These are phyloP conservation scores for Epirrhoe tristata DNA, from an alignment of 2,888 invertebrate genomes.

Conservation along the genomic window DNA sequence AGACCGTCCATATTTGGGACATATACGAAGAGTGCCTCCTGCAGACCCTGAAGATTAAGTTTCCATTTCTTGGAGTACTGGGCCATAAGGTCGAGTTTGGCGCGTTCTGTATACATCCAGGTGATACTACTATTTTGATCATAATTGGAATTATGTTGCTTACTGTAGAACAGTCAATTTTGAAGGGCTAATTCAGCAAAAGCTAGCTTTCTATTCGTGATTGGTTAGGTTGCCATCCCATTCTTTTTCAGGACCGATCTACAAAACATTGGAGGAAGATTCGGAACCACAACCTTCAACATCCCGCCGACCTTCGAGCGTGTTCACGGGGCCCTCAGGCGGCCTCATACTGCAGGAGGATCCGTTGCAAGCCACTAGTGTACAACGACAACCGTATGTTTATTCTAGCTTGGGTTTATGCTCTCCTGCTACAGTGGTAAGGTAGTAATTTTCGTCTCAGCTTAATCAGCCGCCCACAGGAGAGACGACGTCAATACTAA, in stretches of 20 bases:
- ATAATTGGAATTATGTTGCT: too few relatives aligned
- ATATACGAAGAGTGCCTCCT: conserved; percentile 84
- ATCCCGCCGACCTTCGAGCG: conserved; percentile 68
- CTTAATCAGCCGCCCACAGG: too few relatives aligned
- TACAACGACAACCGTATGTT: conserved; percentile 51
- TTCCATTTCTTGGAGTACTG: conserved; percentile 83
- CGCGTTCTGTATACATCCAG: conserved; percentile 80
- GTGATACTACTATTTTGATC: too few relatives aligned
- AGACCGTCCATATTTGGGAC: conserved; percentile 87
- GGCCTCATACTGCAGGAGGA: conserved; percentile 62
- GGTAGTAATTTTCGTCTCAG: too few relatives aligned
- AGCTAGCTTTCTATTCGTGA: too few relatives aligned
- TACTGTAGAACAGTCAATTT: too few relatives aligned
- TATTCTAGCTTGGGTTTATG: not conserved
- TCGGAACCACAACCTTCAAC: conserved; percentile 44
- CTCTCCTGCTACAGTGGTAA: too few relatives aligned
- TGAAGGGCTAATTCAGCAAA: too few relatives aligned
- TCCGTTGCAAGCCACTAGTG: conserved; percentile 36
- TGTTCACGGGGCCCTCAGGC: conserved; percentile 65
- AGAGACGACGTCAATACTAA: too few relatives aligned
- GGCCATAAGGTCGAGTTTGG: conserved; percentile 87
- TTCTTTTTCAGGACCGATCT: conserved; percentile 69
- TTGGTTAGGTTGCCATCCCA: too few relatives aligned
- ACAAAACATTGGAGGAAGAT: conserved; percentile 46
- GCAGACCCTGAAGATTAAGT: conserved; percentile 83